Conservation (phyloP, 2,888 invertebrate species). For the Drosophila birchii region DNA sequence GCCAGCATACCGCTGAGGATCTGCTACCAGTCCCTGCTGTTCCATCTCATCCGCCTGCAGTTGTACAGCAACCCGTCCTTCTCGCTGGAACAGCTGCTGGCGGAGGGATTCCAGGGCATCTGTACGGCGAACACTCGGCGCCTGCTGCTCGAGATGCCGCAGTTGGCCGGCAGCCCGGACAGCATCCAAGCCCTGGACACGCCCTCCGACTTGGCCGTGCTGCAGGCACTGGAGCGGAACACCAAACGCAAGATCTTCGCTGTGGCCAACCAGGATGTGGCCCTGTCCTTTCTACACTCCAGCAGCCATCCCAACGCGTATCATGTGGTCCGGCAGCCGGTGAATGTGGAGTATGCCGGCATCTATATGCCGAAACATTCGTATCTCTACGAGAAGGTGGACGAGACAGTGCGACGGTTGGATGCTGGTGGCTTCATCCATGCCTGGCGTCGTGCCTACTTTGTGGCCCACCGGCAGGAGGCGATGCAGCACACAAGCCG, state of each 20-base stretch:
- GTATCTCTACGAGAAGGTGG: conserved; percentile 61
- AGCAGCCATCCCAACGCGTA: conserved; percentile 24
- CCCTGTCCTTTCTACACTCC: conserved; percentile 35
- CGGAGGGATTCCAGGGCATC: conserved; percentile 42
- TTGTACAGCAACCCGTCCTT: conserved; percentile 39
- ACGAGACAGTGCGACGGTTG: conserved; percentile 48
- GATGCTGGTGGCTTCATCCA: conserved; percentile 61
- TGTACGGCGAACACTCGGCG: conserved; percentile 48
- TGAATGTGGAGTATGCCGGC: conserved; percentile 59
- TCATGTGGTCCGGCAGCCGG: conserved; percentile 46
- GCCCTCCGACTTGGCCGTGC: conserved; percentile 44
- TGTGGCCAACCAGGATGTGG: conserved; percentile 51
- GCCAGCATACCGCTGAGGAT: conserved; percentile 62
- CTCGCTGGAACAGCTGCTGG: conserved; percentile 55
- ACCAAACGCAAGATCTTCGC: conserved; percentile 45
- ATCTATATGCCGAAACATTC: conserved; percentile 76
- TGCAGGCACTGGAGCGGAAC: conserved; percentile 42
- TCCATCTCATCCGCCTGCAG: conserved; percentile 68
- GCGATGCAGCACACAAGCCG: conserved; percentile 1
- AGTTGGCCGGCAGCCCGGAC: conserved; percentile 11
- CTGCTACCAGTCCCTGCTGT: conserved; percentile 74
- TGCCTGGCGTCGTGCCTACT: conserved; percentile 54
- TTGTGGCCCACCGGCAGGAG: conserved; percentile 1
- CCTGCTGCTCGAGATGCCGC: conserved; percentile 54
- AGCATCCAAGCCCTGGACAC: conserved; percentile 36